Base-by-base conservation (phyloP, 2,888 invertebrate genomes). In the Linnaemya vulpina region DNA sequence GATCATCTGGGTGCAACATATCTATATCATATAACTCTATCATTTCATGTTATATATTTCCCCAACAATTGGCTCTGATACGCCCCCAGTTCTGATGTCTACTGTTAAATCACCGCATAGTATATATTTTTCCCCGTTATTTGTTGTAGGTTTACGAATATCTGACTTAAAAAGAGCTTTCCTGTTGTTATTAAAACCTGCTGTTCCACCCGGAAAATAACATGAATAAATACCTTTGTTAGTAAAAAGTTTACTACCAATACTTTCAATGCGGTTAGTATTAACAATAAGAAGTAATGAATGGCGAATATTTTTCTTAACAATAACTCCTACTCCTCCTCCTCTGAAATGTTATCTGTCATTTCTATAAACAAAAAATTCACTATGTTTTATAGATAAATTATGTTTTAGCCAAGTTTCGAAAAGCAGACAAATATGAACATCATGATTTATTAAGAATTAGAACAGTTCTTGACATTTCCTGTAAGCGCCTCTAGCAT, bases 401-500 rank as follows among this genome's bases (percentile, higher is more conserved):
- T 20, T 60, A n/a, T 20, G 13, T 7, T 73, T 62, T 2, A 35
- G 46, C 35, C 73, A 30, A 0, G 60, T 35, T 20, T 73, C 46
- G 13, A 46, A 35, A 13, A 73, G 15, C 55, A 60, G 43, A 15
- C 73, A 73, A 15, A 73, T 17, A 49, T 60, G 11, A 0, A 73
- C 15, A 9, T 30, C 22, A 35, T 25, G 13, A 4, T 9, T 73
- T 5, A 43, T 60, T 60, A 70, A 40, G 20, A 77, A 67, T 30
- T 46, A 11, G 9, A 55, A 58, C 10, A 70, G n/a, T 35, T 77
- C 43, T n/a, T 17, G 13, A 38, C 46, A 30, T 68, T 68, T 77
- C 22, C 60, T 77, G 15, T 60, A 13, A 60, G 60, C 49, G 49
- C 60, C 60, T 67, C 46, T 55, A 15, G 67, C 65, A 68, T 77